A percentile compares a stretch with the other conserved stretches of the same genome.
phyloP scores from a whole-genome alignment of 1,140 invertebrate genomes.

The Uloborus diversus region DNA sequence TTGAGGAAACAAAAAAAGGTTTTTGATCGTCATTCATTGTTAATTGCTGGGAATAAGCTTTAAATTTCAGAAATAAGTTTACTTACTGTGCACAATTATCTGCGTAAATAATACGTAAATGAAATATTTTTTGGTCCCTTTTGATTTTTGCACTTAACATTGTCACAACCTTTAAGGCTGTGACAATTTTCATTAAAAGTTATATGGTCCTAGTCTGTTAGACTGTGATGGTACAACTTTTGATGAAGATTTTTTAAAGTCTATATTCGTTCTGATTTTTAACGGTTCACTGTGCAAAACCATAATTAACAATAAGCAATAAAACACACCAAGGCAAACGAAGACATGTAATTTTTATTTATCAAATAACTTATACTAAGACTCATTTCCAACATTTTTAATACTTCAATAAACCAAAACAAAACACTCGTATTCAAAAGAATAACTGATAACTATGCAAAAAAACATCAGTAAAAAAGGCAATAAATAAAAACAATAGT shows the following conservation, averaged over 20 bases:
- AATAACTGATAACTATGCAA: conserved; percentile 41
- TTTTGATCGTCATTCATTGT: no score
- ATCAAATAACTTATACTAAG: conserved; percentile 53
- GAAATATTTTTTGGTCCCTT: no score
- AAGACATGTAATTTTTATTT: conserved; percentile 37
- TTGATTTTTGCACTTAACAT: no score
- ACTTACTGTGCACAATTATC: no score
- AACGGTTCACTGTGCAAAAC: no score
- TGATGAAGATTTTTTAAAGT: not conserved
- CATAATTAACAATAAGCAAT: not conserved
- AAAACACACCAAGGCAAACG: not conserved
- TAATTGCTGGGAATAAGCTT: no score
- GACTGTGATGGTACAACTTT: not conserved
- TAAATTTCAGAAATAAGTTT: no score
- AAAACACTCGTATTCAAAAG: conserved; percentile 25
- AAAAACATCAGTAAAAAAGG: conserved; percentile 22
- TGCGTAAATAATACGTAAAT: no score
- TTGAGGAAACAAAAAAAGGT: no score
- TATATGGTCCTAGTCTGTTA: not conserved
- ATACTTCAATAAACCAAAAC: conserved; percentile 27
- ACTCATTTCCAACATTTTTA: conserved; percentile 17
- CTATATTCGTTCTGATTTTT: not conserved
- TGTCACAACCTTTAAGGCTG: not conserved
- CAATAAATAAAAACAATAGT: conserved; percentile 2
- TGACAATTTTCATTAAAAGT: not conserved